These are phyloP conservation scores for Neosilurus mollespiculum DNA, from an alignment of 2,797 vertebrate species.

Conservation along the genomic window DNA sequence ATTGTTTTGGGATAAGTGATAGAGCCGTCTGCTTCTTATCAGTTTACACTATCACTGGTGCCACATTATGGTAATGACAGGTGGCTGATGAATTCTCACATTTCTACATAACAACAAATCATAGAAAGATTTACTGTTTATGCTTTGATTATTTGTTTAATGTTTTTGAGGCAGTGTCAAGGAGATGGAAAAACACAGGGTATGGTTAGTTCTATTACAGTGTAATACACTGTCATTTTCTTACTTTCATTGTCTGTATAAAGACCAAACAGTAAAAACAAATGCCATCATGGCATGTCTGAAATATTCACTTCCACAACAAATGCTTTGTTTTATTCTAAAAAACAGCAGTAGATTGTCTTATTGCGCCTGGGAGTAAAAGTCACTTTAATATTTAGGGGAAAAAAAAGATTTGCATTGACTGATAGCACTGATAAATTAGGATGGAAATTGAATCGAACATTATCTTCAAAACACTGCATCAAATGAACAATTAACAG, in stretches of 20 bases:
- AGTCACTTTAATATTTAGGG: conserved; percentile 53
- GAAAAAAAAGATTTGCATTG: conserved; percentile 53
- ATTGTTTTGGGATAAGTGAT: conserved; percentile 32
- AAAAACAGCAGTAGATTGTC: conserved; percentile 56
- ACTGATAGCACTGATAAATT: conserved; percentile 76
- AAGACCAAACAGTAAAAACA: conserved; percentile 6
- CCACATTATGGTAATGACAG: conserved; percentile 34
- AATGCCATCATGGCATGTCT: conserved; percentile 7
- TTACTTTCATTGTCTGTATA: neutral
- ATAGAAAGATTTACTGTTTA: conserved; percentile 17
- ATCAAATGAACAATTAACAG: conserved; percentile 70
- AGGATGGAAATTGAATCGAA: conserved; percentile 77
- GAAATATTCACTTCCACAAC: conserved; percentile 8
- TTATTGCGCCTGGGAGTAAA: conserved; percentile 67
- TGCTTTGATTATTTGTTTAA: conserved; percentile 34
- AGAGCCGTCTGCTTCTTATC: conserved; percentile 32
- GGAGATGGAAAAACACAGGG: conserved; percentile 1
- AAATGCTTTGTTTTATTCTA: conserved; percentile 20
- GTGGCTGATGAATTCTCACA: conserved; percentile 36
- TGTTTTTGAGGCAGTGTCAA: conserved; percentile 1
- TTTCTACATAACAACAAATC: conserved; percentile 34
- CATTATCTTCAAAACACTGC: conserved; percentile 69
- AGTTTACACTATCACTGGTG: conserved; percentile 17
- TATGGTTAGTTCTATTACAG: conserved; percentile 15
- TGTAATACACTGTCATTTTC: conserved; percentile 10